Evolutionary conservation across 2,888 invertebrate genomes (phyloP).

Genomic region (Mylabris sibirica): DNA sequence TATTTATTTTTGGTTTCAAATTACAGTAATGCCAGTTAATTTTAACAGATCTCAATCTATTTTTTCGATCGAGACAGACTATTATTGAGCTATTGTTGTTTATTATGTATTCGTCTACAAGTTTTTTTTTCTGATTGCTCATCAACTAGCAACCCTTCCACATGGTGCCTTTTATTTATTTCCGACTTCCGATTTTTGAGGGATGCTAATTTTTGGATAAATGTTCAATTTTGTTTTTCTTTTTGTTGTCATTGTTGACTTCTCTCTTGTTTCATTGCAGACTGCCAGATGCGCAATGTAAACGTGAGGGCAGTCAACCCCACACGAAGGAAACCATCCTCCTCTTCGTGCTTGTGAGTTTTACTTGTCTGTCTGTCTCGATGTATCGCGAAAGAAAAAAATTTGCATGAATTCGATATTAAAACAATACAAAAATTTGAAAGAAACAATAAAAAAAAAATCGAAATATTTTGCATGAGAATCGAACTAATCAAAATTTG

Average conservation of each 20-base stretch:
- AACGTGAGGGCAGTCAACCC: conserved; percentile 76
- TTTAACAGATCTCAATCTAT: conserved; percentile 4
- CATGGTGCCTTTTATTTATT: not conserved
- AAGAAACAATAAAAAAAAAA: conserved; percentile 16
- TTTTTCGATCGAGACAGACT: conserved; percentile 35
- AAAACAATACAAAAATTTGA: conserved; percentile 13
- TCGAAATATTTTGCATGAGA: conserved; percentile 24
- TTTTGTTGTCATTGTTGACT: conserved; percentile 60
- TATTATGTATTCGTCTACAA: not conserved
- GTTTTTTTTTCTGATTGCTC: not conserved
- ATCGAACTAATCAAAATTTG: conserved; percentile 17
- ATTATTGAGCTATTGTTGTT: not conserved
- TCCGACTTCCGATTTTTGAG: not conserved
- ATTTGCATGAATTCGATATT: conserved; percentile 30
- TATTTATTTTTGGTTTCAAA: not conserved
- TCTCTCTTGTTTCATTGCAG: conserved; percentile 76
- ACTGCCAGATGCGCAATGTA: conserved; percentile 79
- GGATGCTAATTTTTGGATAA: conserved; percentile 6
- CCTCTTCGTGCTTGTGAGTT: conserved; percentile 75
- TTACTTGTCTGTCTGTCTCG: conserved; percentile 60
- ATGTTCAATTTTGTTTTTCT: conserved; percentile 21
- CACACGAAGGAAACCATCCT: conserved; percentile 73
- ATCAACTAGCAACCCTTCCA: not conserved
- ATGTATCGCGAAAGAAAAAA: conserved; percentile 43
- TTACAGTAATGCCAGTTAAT: not conserved